Evolutionary conservation across 2,797 vertebrate genomes (phyloP), one percentile per base, ranked within the genome.

Genomic region (Xerus rutilus): DNA sequence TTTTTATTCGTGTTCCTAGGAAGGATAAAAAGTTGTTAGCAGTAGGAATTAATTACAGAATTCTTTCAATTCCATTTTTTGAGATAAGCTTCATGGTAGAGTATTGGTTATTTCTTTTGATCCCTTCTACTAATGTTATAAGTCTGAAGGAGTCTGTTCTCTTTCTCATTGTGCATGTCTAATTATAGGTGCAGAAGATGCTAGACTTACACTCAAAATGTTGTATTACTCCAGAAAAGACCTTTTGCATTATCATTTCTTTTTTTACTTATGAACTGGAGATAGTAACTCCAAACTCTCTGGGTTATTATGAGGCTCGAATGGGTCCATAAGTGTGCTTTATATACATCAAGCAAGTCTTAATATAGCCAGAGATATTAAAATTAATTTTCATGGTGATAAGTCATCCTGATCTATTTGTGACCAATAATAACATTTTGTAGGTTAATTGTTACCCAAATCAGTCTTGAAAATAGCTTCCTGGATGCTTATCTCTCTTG

Each of bases 91-190:
- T 74, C 76, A 57, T 92, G 70, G 21, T 35, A 43, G 7, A 72
- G 35, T 70, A 47, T 65, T 78, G 8, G 8, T 88, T 92, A 81
- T 82, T 82, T 95, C 28, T 92, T 95, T 89, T 85, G 70, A 82
- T 92, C 9, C 1, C 9, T 17, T 94, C 30, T 11, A 64, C 20
- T 72, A 86, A 65, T 62, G 73, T 78, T 49, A 70, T 11, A 84
- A 82, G 74, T 64, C 64, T 3, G 8, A 83, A 79, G 7, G 13
- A 62, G 21, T 83, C 54, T 52, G 18, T 54, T 84, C 28, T 65
- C 39, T 78, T 90, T 81, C 69, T 47, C 32, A 39, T 8, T 39
- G 21, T 94, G 57, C 32, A 52, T 25, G 7, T 96, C 65, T n/a
- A n/a, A n/a, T n/a, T n/a, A n/a, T n/a, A n/a, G n/a, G n/a, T n/a